These are phyloP conservation scores for Diadema setosum DNA, from an alignment of 35 echinoderm and acorn worm species.

Conservation along the genomic window DNA sequence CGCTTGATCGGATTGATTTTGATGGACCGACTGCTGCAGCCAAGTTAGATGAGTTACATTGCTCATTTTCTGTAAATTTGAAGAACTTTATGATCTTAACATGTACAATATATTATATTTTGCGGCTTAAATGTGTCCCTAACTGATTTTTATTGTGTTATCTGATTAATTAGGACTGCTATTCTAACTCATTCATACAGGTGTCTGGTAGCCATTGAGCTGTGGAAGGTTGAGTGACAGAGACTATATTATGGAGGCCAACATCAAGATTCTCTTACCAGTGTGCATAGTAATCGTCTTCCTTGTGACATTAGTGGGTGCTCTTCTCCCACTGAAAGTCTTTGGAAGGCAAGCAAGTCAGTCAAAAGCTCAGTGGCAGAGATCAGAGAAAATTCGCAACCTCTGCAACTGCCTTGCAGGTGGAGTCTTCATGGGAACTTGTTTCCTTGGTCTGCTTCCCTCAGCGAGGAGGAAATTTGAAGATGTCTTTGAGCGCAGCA, in stretches of 20 bases:
- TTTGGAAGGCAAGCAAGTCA: conserved; percentile 21
- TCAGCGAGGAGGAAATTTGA: conserved; percentile 80
- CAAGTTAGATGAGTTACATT: too few species aligned
- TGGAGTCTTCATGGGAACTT: conserved; percentile 90
- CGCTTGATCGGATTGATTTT: too few species aligned
- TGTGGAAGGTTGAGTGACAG: too few species aligned
- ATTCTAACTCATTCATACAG: too few species aligned
- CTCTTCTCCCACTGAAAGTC: conserved; percentile 74
- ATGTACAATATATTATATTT: too few species aligned
- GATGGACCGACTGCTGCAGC: too few species aligned
- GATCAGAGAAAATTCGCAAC: conserved; percentile 60
- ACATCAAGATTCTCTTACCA: conserved; percentile 47
- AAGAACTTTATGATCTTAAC: too few species aligned
- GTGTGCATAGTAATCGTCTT: conserved; percentile 71
- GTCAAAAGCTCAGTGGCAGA: neutral
- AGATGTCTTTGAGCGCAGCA: conserved; percentile 40
- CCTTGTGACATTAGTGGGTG: conserved; percentile 57
- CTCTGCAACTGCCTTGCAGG: conserved; percentile 92
- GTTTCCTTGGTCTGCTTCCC: conserved; percentile 88
- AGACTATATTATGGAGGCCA: neutral
- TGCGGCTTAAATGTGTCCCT: too few species aligned
- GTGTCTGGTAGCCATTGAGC: too few species aligned
- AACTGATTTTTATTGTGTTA: too few species aligned
- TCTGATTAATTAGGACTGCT: too few species aligned
- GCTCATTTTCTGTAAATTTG: too few species aligned